These are phyloP conservation scores for Drosophila lacicola DNA, from an alignment of 2,888 invertebrate species.

Conservation along the genomic window DNA sequence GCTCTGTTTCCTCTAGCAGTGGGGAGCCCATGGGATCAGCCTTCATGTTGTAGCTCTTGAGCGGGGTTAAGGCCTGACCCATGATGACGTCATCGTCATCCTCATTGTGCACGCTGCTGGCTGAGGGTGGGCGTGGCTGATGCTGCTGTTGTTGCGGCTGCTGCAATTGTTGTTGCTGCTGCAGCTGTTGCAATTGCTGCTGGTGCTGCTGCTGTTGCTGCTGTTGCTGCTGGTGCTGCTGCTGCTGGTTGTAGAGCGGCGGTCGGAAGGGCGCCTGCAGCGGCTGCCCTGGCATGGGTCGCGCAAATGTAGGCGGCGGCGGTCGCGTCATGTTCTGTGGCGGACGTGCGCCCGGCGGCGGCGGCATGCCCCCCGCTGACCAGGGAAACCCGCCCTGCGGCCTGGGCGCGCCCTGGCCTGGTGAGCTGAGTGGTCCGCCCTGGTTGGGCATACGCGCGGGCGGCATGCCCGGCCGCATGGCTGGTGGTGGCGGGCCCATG, in stretches of 20 bases:
- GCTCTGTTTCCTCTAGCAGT: conserved; percentile 73
- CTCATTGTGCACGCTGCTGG: conserved; percentile 72
- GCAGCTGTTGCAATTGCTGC: conserved; percentile 67
- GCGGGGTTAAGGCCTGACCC: conserved; percentile 83
- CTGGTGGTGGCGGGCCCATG: conserved; percentile 74
- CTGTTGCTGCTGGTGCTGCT: conserved; percentile 50
- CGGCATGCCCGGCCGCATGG: conserved; percentile 67
- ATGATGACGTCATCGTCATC: conserved; percentile 85
- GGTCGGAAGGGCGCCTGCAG: conserved; percentile 81
- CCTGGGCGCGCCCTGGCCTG: conserved; percentile 80
- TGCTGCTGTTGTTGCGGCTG: conserved; percentile 62
- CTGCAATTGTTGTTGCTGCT: conserved; percentile 57
- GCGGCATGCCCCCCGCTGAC: conserved; percentile 53
- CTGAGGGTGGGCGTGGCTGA: conserved; percentile 67
- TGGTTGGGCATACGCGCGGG: conserved; percentile 66
- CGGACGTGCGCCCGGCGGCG: conserved; percentile 58
- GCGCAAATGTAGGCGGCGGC: conserved; percentile 71
- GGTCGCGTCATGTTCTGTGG: conserved; percentile 69
- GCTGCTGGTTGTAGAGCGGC: conserved; percentile 69
- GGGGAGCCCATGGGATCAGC: conserved; percentile 80
- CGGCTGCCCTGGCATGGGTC: conserved; percentile 71
- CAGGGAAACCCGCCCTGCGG: conserved; percentile 82
- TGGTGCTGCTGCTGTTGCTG: conserved; percentile 56
- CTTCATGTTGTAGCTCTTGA: conserved; percentile 67
- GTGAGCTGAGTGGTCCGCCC: conserved; percentile 77